Conservation (phyloP, 2,113 vertebrate genomes). For the Acanthochromis polyacanthus region DNA sequence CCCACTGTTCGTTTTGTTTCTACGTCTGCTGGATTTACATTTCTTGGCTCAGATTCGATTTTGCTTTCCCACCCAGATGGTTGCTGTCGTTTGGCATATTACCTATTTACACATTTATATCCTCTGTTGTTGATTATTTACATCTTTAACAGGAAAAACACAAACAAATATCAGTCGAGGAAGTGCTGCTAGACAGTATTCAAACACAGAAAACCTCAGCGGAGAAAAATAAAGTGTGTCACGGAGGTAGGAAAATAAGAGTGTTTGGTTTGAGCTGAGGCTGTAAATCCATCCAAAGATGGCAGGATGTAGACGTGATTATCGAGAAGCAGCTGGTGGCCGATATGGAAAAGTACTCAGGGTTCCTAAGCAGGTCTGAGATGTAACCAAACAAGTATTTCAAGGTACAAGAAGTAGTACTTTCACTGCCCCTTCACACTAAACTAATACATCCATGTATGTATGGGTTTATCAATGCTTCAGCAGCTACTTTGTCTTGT, state of each 20-base stretch:
- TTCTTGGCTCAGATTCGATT: background rate
- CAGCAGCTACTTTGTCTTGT: background rate
- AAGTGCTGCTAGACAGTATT: background rate
- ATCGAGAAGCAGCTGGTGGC: constrained; percentile 18
- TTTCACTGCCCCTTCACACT: too few relatives aligned
- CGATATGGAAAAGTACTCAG: constrained; percentile 11
- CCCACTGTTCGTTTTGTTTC: constrained; percentile 26
- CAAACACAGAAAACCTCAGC: background rate
- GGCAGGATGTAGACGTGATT: constrained; percentile 3
- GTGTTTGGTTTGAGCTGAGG: constrained; percentile 33
- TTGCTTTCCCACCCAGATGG: constrained; percentile 2
- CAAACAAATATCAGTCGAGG: background rate
- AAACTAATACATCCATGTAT: too few relatives aligned
- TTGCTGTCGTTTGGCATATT: constrained; percentile 5
- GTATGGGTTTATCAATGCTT: background rate
- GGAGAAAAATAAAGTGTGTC: background rate
- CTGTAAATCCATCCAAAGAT: constrained; percentile 15
- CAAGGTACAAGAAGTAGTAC: too few relatives aligned
- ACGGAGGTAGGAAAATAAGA: background rate
- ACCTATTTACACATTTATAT: constrained; percentile 5
- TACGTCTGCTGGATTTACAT: constrained; percentile 26
- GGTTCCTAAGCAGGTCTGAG: constrained; percentile 33
- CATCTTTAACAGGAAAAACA: background rate
- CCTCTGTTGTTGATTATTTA: constrained; percentile 1
- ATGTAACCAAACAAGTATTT: background rate